phyloP scores from a whole-genome alignment of 2,113 vertebrate species.

The Scopus umbretta region DNA sequence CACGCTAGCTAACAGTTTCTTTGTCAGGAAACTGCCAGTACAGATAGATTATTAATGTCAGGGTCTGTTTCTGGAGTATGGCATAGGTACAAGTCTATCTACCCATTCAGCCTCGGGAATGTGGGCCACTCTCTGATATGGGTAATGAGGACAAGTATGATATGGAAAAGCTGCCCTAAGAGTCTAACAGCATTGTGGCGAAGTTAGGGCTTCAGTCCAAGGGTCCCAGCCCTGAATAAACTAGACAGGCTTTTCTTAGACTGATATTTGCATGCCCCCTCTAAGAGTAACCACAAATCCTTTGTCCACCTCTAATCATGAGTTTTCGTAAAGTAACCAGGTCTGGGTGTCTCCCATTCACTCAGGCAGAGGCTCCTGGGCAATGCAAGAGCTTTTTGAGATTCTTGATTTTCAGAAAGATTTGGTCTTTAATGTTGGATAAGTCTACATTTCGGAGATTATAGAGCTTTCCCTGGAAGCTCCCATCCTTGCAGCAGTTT shows the following conservation, averaged over 20 bases:
- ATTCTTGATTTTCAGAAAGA: not conserved
- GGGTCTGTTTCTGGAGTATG: not conserved
- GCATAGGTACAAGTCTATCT: not conserved
- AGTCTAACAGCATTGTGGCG: fast-evolving
- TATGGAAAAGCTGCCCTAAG: not conserved
- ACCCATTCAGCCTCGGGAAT: not conserved
- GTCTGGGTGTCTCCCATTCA: not conserved
- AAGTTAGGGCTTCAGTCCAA: not conserved
- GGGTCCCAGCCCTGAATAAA: not conserved
- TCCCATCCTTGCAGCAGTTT: not conserved
- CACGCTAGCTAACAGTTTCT: not conserved
- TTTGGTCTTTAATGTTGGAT: not conserved
- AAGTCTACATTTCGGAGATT: not conserved
- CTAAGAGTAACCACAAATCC: not conserved
- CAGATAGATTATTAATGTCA: not conserved
- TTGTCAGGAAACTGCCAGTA: not conserved
- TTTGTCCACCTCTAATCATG: not conserved
- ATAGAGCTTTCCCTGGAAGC: not conserved
- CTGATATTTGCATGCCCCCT: not conserved
- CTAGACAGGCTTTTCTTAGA: not conserved
- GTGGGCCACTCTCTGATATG: not conserved
- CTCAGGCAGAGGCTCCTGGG: not conserved
- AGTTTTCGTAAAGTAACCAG: not conserved
- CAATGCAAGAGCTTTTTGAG: not conserved
- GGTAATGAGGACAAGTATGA: not conserved